Percentiles rank a stretch among this genome's conserved stretches.
Evolutionary conservation across 2,888 invertebrate genomes (phyloP).

Genomic region (Synergus itoensis): DNA sequence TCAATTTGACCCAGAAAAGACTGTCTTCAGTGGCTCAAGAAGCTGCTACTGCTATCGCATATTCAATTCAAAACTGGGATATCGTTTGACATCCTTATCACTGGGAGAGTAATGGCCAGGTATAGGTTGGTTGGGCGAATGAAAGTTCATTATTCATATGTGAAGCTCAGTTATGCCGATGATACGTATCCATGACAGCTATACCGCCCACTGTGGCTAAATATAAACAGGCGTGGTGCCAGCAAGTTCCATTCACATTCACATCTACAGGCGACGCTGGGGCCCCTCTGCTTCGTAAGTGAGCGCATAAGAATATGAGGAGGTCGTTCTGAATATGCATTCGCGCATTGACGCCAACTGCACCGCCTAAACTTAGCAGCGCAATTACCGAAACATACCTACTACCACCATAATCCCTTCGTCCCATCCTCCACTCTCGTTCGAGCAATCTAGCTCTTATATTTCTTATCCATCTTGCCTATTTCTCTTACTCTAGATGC

Average conservation of each 20-base stretch:
- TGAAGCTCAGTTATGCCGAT: slow-evolving; percentile 76
- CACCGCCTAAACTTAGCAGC: slow-evolving; percentile 76
- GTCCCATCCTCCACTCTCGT: slow-evolving; percentile 48
- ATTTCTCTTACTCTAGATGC: neutral
- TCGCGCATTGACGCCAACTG: slow-evolving; percentile 77
- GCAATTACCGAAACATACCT: slow-evolving; percentile 76
- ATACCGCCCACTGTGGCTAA: slow-evolving; percentile 78
- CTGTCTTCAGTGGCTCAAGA: neutral
- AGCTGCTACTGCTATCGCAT: neutral
- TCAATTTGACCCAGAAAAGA: neutral
- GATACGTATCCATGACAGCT: slow-evolving; percentile 78
- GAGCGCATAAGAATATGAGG: slow-evolving; percentile 74
- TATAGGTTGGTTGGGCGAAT: slow-evolving; percentile 58
- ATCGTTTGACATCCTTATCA: slow-evolving; percentile 14
- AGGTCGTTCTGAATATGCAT: slow-evolving; percentile 77
- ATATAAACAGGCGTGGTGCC: slow-evolving; percentile 78
- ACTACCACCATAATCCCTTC: slow-evolving; percentile 68
- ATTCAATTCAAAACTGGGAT: neutral
- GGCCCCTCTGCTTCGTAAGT: slow-evolving; percentile 65
- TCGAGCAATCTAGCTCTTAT: slow-evolving; percentile 40
- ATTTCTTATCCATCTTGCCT: slow-evolving; percentile 20
- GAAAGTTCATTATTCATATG: slow-evolving; percentile 77
- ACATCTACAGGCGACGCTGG: slow-evolving; percentile 63
- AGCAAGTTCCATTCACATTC: slow-evolving; percentile 77
- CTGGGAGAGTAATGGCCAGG: slow-evolving; percentile 43